phyloP scores from a whole-genome alignment of 1,140 invertebrate species.

The Heliconius melpomene region DNA sequence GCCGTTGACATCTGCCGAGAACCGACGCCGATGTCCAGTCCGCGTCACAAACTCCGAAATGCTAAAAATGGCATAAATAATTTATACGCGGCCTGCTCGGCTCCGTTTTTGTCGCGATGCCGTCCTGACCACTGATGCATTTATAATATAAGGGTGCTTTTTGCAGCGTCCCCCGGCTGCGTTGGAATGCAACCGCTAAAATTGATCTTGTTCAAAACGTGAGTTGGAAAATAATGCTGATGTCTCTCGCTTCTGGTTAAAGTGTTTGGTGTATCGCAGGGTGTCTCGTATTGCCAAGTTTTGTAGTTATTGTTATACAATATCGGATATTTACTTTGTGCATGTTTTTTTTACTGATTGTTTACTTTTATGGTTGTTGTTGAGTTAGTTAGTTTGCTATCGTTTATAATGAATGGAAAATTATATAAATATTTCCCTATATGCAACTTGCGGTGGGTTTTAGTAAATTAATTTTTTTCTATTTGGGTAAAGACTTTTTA shows the following conservation, averaged over 20 bases:
- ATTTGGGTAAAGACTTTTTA: background rate
- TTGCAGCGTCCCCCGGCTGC: slow-evolving; percentile 68
- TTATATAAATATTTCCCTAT: background rate
- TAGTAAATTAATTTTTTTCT: background rate
- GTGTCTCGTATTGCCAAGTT: background rate
- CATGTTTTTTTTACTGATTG: background rate
- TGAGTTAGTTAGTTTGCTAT: background rate
- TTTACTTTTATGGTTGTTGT: background rate
- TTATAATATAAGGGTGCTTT: slow-evolving; percentile 81
- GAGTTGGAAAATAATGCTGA: slow-evolving; percentile 67
- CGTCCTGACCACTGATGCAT: slow-evolving; percentile 79
- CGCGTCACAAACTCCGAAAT: slow-evolving; percentile 71
- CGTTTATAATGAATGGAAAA: background rate
- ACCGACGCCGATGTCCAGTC: slow-evolving; percentile 47
- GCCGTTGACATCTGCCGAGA: slow-evolving; percentile 46
- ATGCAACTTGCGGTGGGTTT: background rate
- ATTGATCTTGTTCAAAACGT: slow-evolving; percentile 78
- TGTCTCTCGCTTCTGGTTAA: slow-evolving; percentile 26
- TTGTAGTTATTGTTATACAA: background rate
- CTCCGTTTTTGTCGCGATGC: slow-evolving; percentile 71
- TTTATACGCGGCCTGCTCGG: slow-evolving; percentile 71
- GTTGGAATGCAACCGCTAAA: slow-evolving; percentile 79
- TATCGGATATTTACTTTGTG: background rate
- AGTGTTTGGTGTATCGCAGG: slow-evolving; percentile 20
- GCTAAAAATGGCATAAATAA: slow-evolving; percentile 81